Base-by-base conservation (phyloP, 1,140 invertebrate species). In the Maconellicoccus hirsutus region DNA sequence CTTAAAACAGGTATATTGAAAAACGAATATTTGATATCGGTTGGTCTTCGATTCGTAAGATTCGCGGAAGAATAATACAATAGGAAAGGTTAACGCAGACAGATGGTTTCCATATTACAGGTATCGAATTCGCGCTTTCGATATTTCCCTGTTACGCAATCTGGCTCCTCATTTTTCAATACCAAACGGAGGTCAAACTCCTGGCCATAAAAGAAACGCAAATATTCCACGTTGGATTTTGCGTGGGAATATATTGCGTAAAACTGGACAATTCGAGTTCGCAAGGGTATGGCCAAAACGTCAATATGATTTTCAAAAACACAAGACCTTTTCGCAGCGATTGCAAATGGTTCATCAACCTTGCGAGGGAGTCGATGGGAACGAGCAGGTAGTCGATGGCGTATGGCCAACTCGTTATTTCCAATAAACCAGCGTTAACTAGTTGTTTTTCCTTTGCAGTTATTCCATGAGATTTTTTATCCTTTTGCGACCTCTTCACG, bases 31-130 rank as follows among this genome's bases (percentile, higher is more conserved):
- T 52, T 16, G 42, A 52, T 52, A 52, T 52, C n/a, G 6, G n/a
- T 52, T 52, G 42, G 42, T 52, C n/a, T 3, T 52, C 29, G 3
- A 3, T 3, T 3, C 12, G 12, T 33, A 33, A 52, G 16, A 52
- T 52, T 52, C 42, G 42, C 42, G 42, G 42, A 52, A 52, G 42
- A 52, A 52, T 52, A 52, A 52, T 19, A 52, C 10, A 16, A 52
- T 16, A 52, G 42, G 16, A 52, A 52, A 52, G 42, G 42, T 52
- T 52, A 52, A 52, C n/a, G n/a, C n/a, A 52, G 42, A 52, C 42
- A 52, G 42, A 52, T 52, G 42, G 42, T 52, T 52, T 52, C n/a
- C n/a, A 52, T 52, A 52, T 52, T 52, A 52, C 42, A 52, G 42
- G 42, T 52, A 52, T 52, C 42, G 42, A 52, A 19, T 52, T 52